Evolutionary conservation across 2,113 vertebrate genomes (phyloP).

Genomic region (Pygoscelis antarcticus): DNA sequence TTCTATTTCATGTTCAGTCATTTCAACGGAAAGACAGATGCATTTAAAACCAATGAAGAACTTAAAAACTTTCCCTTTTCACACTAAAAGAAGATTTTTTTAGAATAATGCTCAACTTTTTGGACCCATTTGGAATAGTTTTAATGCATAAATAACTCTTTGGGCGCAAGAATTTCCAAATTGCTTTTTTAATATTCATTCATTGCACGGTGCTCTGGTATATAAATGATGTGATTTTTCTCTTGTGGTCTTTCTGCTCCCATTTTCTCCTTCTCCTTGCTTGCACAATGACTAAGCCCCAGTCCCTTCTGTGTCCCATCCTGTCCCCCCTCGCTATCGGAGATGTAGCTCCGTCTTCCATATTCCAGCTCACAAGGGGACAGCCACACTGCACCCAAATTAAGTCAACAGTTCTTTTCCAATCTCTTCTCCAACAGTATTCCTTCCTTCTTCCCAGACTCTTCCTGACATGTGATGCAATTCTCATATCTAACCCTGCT

Average conservation of each 20-base stretch:
- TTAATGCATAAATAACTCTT: neutral
- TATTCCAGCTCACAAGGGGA: neutral
- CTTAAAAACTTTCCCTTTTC: neutral
- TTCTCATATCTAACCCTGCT: neutral
- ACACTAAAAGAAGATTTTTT: neutral
- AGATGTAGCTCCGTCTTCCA: neutral
- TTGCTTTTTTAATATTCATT: neutral
- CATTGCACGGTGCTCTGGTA: neutral
- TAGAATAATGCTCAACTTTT: neutral
- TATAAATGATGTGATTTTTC: neutral
- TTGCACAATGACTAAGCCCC: neutral
- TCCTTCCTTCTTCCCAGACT: neutral
- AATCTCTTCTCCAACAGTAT: neutral
- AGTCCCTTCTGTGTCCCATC: neutral
- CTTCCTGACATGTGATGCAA: neutral
- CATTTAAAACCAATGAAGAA: neutral
- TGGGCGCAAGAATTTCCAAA: neutral
- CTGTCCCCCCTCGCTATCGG: fast-evolving
- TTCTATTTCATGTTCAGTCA: neutral
- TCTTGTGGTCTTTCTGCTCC: neutral
- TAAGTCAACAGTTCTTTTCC: neutral
- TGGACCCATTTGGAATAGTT: neutral
- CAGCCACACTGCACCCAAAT: neutral
- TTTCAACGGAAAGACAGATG: neutral
- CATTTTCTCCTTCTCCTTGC: neutral